These are phyloP conservation scores for Zelleria hepariella DNA, from an alignment of 2,888 invertebrate genomes.

Conservation along the genomic window DNA sequence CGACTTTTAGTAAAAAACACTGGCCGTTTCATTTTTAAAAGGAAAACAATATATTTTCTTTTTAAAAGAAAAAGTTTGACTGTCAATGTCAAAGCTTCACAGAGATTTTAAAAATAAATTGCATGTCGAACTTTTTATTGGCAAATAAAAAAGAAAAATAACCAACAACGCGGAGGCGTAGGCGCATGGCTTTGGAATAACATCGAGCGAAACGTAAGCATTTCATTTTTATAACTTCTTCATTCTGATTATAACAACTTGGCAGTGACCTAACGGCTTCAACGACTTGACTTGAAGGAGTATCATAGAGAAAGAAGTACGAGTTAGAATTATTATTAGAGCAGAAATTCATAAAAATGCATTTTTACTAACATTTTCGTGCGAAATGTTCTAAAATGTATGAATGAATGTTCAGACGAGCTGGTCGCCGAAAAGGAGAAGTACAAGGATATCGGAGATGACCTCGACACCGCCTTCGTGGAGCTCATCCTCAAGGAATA, in stretches of 20 bases:
- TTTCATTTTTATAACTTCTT: constrained; percentile 23
- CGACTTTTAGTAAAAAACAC: constrained; percentile 1
- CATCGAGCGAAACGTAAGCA: constrained; percentile 55
- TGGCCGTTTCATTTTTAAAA: not conserved
- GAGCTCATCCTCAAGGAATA: constrained; percentile 86
- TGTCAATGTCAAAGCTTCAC: too few species aligned
- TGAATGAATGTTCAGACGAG: constrained; percentile 80
- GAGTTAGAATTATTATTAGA: constrained; percentile 11
- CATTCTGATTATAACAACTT: constrained; percentile 23
- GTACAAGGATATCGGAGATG: constrained; percentile 99
- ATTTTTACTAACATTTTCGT: not conserved
- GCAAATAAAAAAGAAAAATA: not conserved
- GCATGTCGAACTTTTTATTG: not conserved
- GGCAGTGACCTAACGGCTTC: constrained; percentile 15
- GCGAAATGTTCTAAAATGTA: not conserved
- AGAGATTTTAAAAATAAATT: not conserved
- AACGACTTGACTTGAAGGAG: constrained; percentile 47
- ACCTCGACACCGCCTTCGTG: constrained; percentile 99
- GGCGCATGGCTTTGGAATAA: constrained; percentile 68
- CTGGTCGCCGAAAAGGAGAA: constrained; percentile 98
- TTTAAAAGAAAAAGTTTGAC: not conserved
- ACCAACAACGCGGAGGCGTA: constrained; percentile 9
- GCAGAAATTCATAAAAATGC: not conserved
- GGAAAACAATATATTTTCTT: not conserved
- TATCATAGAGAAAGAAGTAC: not conserved